These are phyloP conservation scores for Brenthis daphne DNA, from an alignment of 2,888 invertebrate genomes.

Conservation along the genomic window DNA sequence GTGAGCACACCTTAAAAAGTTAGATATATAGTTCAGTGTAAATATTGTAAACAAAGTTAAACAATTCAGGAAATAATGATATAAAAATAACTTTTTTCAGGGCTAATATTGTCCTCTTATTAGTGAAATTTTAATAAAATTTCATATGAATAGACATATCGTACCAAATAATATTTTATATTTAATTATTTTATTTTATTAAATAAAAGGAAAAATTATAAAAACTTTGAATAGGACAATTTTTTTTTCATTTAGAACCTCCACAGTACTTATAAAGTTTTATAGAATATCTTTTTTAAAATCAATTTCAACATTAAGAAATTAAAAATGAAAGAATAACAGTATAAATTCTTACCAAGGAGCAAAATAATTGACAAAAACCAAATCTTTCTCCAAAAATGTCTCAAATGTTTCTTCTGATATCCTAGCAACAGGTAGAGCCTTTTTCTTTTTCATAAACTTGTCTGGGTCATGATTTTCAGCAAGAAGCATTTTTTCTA, in stretches of 20 bases:
- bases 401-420: slow-evolving; percentile 88
- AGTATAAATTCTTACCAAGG: slow-evolving; percentile 85
- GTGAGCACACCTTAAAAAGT: slow-evolving; percentile 87
- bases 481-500: slow-evolving; percentile 84
- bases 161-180: too few relatives aligned
- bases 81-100: too few relatives aligned
- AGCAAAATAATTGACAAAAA: slow-evolving; percentile 94
- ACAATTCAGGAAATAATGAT: too few relatives aligned
- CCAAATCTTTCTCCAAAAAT: slow-evolving; percentile 86
- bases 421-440: slow-evolving; percentile 82
- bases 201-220: slow-evolving; percentile 3
- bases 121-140: too few relatives aligned
- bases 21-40: not conserved
- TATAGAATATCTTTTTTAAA: too few relatives aligned
- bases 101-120: too few relatives aligned
- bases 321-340: too few relatives aligned
- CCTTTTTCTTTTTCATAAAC: slow-evolving; percentile 75
- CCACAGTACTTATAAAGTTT: too few relatives aligned
- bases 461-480: slow-evolving; percentile 76
- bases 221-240: not conserved
- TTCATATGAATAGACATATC: too few relatives aligned
- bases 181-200: too few relatives aligned
- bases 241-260: not conserved
- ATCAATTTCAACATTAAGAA: too few relatives aligned
- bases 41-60: too few relatives aligned